Conservation (phyloP, 2,888 invertebrate genomes). For the Hoplodrina blanda region DNA sequence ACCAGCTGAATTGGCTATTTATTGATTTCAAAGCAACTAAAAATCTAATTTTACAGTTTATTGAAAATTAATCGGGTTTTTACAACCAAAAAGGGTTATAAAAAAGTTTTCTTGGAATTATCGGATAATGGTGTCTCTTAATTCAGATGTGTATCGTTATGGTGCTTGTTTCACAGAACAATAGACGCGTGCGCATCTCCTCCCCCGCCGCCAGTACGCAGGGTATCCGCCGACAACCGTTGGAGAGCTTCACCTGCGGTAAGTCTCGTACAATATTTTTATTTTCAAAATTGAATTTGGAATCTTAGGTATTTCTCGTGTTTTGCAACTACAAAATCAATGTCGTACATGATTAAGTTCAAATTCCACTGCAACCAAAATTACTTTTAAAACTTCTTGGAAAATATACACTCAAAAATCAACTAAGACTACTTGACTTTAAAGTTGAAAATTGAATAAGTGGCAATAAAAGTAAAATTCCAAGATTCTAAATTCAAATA, state of each 20-base stretch:
- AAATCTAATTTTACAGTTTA: too few relatives aligned
- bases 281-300: background rate
- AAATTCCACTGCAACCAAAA: background rate
- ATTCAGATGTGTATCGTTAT: too few relatives aligned
- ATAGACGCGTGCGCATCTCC: conserved; percentile 84
- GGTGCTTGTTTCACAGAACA: conserved; percentile 70
- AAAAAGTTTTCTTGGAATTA: too few relatives aligned
- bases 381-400: too few relatives aligned
- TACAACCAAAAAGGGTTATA: too few relatives aligned
- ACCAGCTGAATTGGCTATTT: too few relatives aligned
- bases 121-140: too few relatives aligned
- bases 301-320: conserved; percentile 2
- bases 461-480: background rate
- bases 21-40: too few relatives aligned
- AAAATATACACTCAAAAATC: background rate
- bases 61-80: too few relatives aligned
- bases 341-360: background rate
- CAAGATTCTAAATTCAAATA: conserved; percentile 14
- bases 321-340: background rate
- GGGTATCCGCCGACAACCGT: conserved; percentile 84
- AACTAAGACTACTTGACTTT: background rate
- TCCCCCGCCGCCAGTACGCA: conserved; percentile 83
- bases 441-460: background rate
- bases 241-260: conserved; percentile 85
- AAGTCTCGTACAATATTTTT: conserved; percentile 31